Evolutionary conservation across 1,140 invertebrate genomes (phyloP).

Genomic region (Temnothorax nylanderi): DNA sequence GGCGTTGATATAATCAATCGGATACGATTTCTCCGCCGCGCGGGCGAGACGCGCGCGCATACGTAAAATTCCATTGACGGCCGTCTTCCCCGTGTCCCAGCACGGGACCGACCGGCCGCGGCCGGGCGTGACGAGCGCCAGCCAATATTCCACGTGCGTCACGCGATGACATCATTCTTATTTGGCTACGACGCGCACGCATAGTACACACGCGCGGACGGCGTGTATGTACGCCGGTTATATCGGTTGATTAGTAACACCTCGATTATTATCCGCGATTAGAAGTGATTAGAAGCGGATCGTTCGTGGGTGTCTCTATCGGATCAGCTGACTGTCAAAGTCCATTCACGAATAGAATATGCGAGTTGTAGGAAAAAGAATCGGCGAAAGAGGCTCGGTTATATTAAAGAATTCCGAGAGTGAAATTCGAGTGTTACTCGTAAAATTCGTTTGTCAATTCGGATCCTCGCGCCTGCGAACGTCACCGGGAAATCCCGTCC

Average conservation of each 20-base stretch:
- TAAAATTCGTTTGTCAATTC: too few relatives aligned
- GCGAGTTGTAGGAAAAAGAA: too few relatives aligned
- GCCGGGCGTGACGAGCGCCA: background rate
- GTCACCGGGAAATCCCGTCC: background rate
- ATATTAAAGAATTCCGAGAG: too few relatives aligned
- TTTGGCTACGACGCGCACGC: constrained; percentile 24
- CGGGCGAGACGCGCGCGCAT: background rate
- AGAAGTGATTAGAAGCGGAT: constrained; percentile 1
- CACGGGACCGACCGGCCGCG: background rate
- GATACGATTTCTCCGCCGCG: background rate
- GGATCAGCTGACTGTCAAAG: constrained; percentile 10
- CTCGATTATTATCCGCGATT: background rate
- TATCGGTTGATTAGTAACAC: background rate
- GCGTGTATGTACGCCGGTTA: background rate
- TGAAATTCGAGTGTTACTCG: background rate
- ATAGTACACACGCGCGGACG: background rate
- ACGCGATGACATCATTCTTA: constrained; percentile 64
- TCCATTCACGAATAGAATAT: background rate
- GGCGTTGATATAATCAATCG: constrained; percentile 32
- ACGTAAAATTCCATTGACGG: constrained; percentile 28
- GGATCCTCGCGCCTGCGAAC: background rate
- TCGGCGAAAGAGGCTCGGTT: too few relatives aligned
- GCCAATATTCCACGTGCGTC: constrained; percentile 40
- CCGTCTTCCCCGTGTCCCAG: constrained; percentile 1
- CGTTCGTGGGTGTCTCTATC: background rate